phyloP scores from a whole-genome alignment of 2,113 vertebrate genomes.

The Phylloscopus trochiloides region DNA sequence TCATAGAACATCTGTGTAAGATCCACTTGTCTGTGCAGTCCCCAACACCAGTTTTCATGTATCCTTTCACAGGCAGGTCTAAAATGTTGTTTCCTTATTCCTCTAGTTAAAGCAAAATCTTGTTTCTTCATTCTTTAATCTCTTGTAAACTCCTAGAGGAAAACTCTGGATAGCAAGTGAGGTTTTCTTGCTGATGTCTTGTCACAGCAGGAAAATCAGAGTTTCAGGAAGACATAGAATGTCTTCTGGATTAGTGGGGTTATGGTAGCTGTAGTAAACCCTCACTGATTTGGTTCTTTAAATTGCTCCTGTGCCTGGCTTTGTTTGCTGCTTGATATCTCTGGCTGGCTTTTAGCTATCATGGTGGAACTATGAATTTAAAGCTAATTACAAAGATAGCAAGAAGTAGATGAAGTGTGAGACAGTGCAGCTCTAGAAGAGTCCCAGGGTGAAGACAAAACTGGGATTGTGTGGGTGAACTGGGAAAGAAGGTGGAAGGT shows the following conservation, averaged over 20 bases:
- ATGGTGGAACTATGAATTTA: not conserved
- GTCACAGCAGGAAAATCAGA: not conserved
- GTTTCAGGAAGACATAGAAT: not conserved
- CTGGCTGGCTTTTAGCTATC: not conserved
- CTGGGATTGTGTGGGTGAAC: not conserved
- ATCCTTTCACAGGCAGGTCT: not conserved
- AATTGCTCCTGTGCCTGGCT: not conserved
- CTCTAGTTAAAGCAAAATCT: not conserved
- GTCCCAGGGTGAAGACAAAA: not conserved
- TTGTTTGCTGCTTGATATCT: not conserved
- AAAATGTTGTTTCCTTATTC: not conserved
- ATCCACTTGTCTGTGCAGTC: not conserved
- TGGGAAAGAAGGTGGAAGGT: not conserved
- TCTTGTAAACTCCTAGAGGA: not conserved
- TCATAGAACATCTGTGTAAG: not conserved
- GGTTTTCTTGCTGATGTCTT: not conserved
- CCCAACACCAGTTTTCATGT: not conserved
- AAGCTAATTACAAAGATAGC: not conserved
- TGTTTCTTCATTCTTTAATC: not conserved
- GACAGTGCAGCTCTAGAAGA: not conserved
- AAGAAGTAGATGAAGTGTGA: not conserved
- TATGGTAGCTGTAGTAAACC: not conserved
- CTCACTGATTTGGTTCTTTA: not conserved
- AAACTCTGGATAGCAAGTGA: not conserved
- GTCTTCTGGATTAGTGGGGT: not conserved